A percentile compares a stretch with the other conserved stretches of the same genome.
These are phyloP conservation scores for Prunella strophiata DNA, from an alignment of 2,797 vertebrate genomes.

Conservation along the genomic window DNA sequence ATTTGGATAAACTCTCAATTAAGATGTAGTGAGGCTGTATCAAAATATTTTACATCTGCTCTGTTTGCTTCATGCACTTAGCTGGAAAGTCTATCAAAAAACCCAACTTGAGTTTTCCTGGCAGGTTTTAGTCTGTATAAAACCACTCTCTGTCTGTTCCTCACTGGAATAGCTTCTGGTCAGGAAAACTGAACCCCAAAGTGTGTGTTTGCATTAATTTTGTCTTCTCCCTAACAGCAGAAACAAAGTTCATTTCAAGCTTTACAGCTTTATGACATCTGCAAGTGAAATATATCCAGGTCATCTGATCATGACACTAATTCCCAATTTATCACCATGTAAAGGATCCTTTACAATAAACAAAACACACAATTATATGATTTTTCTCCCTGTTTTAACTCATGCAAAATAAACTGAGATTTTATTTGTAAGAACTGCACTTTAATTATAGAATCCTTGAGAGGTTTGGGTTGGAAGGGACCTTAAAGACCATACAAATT, in stretches of 20 bases:
- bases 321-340: rapidly evolving
- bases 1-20: background rate
- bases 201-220: background rate
- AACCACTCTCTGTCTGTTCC: background rate
- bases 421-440: background rate
- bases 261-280: background rate
- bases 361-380: background rate
- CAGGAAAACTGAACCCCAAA: background rate
- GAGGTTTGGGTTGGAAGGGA: background rate
- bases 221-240: background rate
- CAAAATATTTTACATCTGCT: constrained; percentile 25
- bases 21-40: background rate
- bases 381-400: background rate
- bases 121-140: background rate
- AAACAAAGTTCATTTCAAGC: background rate
- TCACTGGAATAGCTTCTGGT: background rate
- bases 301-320: background rate
- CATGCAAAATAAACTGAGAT: background rate
- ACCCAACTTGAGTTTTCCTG: background rate
- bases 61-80: background rate
- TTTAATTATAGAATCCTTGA: background rate
- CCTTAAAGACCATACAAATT: background rate
- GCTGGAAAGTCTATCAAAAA: background rate
- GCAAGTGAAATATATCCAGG: background rate
- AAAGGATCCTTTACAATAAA: background rate